Evolutionary conservation across 2,797 vertebrate genomes (phyloP).

Genomic region (Enteromius anoplus): DNA sequence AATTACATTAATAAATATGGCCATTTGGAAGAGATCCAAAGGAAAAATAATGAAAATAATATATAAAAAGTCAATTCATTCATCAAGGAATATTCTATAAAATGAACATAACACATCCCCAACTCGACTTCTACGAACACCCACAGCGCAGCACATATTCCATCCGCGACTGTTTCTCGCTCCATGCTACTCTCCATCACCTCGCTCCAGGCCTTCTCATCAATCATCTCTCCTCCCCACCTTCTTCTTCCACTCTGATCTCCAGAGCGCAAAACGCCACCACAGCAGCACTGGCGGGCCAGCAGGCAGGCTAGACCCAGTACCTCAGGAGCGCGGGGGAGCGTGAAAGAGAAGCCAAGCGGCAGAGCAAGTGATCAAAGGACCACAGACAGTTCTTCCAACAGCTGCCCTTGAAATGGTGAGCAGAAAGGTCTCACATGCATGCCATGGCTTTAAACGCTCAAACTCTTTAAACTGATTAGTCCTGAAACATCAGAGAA

Average conservation of each 20-base stretch:
- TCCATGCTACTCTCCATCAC: conserved; percentile 55
- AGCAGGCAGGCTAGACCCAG: conserved; percentile 19
- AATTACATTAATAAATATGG: neutral
- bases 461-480: conserved; percentile 53
- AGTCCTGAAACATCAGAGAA: conserved; percentile 62
- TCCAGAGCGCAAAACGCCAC: conserved; percentile 36
- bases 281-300: conserved; percentile 12
- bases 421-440: conserved; percentile 52
- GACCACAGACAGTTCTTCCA: conserved; percentile 70
- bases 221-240: conserved; percentile 50
- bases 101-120: neutral
- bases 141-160: conserved; percentile 53
- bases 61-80: neutral
- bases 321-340: conserved; percentile 59
- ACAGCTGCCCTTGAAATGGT: conserved; percentile 71
- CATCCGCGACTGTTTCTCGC: conserved; percentile 50
- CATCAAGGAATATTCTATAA: neutral
- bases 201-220: conserved; percentile 54
- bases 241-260: conserved; percentile 36
- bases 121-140: conserved; percentile 49
- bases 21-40: neutral
- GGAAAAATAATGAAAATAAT: neutral
- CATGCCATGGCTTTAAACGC: conserved; percentile 54
- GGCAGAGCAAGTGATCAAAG: conserved; percentile 71
- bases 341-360: conserved; percentile 62